Base-by-base conservation (phyloP, 1,140 invertebrate genomes). In the Mamestra configurata region DNA sequence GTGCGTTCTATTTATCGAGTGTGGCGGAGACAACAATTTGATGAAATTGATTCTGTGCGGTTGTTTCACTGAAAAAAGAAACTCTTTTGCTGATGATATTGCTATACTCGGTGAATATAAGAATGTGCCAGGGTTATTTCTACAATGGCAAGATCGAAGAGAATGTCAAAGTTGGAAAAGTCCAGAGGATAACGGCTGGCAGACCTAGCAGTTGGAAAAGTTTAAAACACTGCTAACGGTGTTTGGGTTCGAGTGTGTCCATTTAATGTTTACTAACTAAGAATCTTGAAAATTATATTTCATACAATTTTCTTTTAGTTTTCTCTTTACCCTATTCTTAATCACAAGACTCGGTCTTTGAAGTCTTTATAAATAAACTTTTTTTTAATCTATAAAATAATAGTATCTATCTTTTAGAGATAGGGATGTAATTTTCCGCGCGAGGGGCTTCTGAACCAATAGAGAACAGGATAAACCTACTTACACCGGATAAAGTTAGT, bases 391-490 rank as follows among this genome's bases (percentile, higher is more conserved):
- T 55, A 81, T 72, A 77, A 51, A 83, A 75, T 79, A 73, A 80
- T 72, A 61, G 46, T 77, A 35, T 78, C 72, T 79, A 73, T 83
- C 73, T 78, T 81, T 70, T 70, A 68, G 46, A 64, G 79, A 79
- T 40, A 81, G 59, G 77, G 79, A 82, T 80, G 79, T 87, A 84
- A 87, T 87, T 87, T 85, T 87, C 86, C 84, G 79, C 82, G 55
- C 78, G 80, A 87, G 77, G 71, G 40, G 43, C 66, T 49, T 82
- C 78, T 84, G 79, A 85, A 84, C 78, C 85, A 86, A 87, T 84
- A 84, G 77, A 80, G 83, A 80, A 70, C 57, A 72, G 80, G 77
- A 84, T 82, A 84, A 83, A 83, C 78, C 68, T 85, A 76, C 83
- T 86, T 85, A 83, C 72, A 76, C 18, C 24, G 83, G 85, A 83